Evolutionary conservation across 2,797 vertebrate species (phyloP).

Genomic region (Acridotheres tristis): DNA sequence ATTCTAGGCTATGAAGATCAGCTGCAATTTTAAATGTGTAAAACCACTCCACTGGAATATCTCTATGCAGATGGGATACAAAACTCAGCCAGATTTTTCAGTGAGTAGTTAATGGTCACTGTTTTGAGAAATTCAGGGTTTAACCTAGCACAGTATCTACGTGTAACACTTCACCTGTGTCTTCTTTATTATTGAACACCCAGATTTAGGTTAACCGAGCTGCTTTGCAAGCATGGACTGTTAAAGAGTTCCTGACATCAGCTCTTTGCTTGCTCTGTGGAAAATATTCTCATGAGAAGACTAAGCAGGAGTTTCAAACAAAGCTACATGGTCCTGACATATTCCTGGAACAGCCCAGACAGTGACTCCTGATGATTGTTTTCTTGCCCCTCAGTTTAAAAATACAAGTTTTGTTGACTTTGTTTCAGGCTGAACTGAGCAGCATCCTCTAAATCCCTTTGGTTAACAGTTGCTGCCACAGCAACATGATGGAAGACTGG

Average conservation of each 20-base stretch:
- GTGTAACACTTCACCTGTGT: not conserved
- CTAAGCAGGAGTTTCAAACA: not conserved
- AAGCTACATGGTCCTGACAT: not conserved
- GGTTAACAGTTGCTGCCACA: not conserved
- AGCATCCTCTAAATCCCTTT: not conserved
- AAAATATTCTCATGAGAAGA: not conserved
- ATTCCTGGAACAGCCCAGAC: not conserved
- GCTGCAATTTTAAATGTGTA: not conserved
- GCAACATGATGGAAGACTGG: not conserved
- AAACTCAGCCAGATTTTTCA: not conserved
- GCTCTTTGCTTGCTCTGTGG: not conserved
- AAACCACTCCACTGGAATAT: not conserved
- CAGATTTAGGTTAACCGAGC: constrained; percentile 21
- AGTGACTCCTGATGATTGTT: not conserved
- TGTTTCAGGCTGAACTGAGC: not conserved
- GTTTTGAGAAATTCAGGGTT: not conserved
- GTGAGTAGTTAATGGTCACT: not conserved
- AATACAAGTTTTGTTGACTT: not conserved
- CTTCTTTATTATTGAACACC: constrained; percentile 35
- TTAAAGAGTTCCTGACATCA: not conserved
- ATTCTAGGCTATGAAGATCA: not conserved
- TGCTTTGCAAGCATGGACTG: not conserved
- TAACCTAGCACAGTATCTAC: not conserved
- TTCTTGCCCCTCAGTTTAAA: not conserved
- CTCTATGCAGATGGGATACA: not conserved